These are phyloP conservation scores for Clangula hyemalis DNA, from an alignment of 2,797 vertebrate genomes.

Conservation along the genomic window DNA sequence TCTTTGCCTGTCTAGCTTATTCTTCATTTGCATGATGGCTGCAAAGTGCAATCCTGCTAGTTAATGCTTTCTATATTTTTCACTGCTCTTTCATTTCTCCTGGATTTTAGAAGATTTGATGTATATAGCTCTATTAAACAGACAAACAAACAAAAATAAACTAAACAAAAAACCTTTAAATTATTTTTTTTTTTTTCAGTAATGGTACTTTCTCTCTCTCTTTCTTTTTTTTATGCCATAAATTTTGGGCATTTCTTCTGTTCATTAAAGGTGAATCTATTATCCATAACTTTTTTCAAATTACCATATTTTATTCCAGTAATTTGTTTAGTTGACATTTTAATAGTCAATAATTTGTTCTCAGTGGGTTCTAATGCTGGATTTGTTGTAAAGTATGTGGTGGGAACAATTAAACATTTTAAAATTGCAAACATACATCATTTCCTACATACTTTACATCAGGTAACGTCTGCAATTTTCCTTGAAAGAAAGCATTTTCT, in stretches of 20 bases:
- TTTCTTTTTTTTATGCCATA: not conserved
- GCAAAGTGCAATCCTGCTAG: not conserved
- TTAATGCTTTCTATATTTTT: not conserved
- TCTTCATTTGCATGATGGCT: not conserved
- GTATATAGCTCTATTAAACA: not conserved
- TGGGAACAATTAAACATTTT: constrained; percentile 21
- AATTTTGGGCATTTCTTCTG: not conserved
- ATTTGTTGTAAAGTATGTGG: not conserved
- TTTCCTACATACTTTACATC: not conserved
- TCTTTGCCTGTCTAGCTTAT: not conserved
- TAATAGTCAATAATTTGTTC: not conserved
- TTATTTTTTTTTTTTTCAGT: too few relatives aligned
- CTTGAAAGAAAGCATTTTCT: not conserved
- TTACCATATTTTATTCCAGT: not conserved
- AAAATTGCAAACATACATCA: not conserved
- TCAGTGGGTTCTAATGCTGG: not conserved
- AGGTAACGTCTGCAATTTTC: not conserved
- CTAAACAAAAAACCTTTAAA: not conserved
- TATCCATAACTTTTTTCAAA: not conserved
- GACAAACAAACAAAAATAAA: not conserved
- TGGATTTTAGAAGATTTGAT: not conserved
- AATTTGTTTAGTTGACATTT: constrained; percentile 17
- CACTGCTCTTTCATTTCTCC: not conserved
- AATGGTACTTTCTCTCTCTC: too few relatives aligned
- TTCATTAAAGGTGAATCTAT: not conserved